phyloP scores from a whole-genome alignment of 2,888 invertebrate species.

The Lasioglossum malachurum region DNA sequence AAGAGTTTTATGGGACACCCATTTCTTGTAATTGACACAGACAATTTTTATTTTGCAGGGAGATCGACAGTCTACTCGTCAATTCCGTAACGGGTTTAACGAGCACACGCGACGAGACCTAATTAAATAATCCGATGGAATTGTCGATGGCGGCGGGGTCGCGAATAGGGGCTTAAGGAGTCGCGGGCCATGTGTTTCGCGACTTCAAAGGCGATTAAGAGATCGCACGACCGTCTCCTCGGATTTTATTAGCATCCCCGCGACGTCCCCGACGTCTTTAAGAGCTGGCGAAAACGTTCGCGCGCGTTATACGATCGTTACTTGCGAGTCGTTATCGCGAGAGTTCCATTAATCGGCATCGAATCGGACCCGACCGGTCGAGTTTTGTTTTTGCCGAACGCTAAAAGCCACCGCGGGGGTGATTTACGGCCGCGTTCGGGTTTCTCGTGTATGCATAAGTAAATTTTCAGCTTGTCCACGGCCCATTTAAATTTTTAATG shows the following conservation, averaged over 20 bases:
- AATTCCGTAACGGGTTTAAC: neutral
- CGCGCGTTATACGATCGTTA: neutral
- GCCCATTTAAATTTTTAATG: conserved; percentile 41
- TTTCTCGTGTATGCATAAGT: conserved; percentile 10
- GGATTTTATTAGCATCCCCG: neutral
- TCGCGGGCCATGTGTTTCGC: neutral
- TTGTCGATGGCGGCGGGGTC: neutral
- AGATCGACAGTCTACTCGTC: no score
- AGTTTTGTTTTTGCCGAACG: conserved; percentile 23
- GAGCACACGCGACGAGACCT: neutral
- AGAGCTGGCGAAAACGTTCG: neutral
- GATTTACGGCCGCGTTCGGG: conserved; percentile 19
- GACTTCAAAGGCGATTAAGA: neutral
- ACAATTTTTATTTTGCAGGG: neutral
- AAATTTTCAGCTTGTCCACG: conserved; percentile 22
- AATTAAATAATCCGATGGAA: neutral
- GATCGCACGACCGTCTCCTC: neutral
- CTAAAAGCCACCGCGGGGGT: neutral
- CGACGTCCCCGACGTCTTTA: neutral
- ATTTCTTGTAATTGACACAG: neutral
- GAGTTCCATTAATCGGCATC: conserved; percentile 4
- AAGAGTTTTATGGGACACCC: no score
- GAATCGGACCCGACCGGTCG: neutral
- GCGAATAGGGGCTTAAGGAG: neutral
- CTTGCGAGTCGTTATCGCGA: neutral